Conservation (phyloP, 2,888 invertebrate genomes). For the Ectemnius lituratus region DNA sequence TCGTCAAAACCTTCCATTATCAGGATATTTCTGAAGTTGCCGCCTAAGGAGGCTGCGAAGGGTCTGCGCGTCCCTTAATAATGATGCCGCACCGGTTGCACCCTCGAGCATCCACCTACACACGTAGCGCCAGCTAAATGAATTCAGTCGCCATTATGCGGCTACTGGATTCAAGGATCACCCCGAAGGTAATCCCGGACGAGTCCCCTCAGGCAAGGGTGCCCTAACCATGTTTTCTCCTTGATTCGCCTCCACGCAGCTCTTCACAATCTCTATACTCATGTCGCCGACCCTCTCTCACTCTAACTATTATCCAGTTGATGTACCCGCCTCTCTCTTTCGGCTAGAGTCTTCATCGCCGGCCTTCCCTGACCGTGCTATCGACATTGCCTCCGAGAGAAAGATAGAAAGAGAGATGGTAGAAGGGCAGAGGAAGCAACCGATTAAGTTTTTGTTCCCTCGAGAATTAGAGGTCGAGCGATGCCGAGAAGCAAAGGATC, state of each 20-base stretch:
- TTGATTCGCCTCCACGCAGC: not conserved
- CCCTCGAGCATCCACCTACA: conserved; percentile 39
- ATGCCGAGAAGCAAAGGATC: conserved; percentile 38
- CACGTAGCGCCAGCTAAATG: conserved; percentile 45
- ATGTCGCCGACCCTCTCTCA: no score
- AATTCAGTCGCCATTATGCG: conserved; percentile 56
- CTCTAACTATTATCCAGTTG: not conserved
- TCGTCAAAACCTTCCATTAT: conserved; percentile 41
- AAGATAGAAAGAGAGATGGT: not conserved
- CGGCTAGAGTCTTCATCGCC: not conserved
- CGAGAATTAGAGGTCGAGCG: conserved; percentile 70
- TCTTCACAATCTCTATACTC: no score
- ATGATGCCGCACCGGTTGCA: conserved; percentile 46
- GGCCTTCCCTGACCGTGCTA: no score
- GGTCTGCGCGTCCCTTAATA: conserved; percentile 42
- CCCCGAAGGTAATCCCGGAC: conserved; percentile 61
- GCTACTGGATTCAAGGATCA: conserved; percentile 64
- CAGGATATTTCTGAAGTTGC: conserved; percentile 45
- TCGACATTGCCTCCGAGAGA: no score
- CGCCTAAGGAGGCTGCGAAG: conserved; percentile 20
- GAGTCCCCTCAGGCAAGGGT: conserved; percentile 41
- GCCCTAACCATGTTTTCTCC: conserved; percentile 29
- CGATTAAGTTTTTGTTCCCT: conserved; percentile 75
- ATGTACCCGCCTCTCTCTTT: conserved; percentile 13
- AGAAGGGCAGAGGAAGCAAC: conserved; percentile 68